These are phyloP conservation scores for Melozone crissalis DNA, from an alignment of 2,113 vertebrate species.

Conservation along the genomic window DNA sequence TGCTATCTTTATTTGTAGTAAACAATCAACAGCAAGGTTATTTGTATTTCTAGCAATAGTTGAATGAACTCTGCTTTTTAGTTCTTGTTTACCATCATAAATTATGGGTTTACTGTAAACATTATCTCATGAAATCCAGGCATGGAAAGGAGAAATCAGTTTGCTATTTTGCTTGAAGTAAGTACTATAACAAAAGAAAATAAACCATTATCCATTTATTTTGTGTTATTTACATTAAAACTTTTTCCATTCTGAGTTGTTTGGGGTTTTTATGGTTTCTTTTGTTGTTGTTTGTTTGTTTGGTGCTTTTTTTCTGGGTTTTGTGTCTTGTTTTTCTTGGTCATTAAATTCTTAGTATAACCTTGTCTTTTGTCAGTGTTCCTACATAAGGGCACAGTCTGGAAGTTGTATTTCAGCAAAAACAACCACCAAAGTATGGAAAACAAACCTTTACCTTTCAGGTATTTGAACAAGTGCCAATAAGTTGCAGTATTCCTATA, in stretches of 20 bases:
- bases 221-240: background rate
- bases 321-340: background rate
- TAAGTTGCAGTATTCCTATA: background rate
- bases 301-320: too few species aligned
- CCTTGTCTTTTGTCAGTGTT: background rate
- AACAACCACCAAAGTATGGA: background rate
- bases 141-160: background rate
- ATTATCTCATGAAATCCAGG: background rate
- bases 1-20: background rate
- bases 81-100: background rate
- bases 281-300: too few species aligned
- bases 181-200: background rate
- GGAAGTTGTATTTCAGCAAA: background rate
- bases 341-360: background rate
- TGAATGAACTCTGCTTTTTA: background rate
- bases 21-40: background rate
- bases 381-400: background rate
- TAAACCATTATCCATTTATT: background rate
- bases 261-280: background rate
- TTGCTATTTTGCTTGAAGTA: background rate
- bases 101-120: background rate
- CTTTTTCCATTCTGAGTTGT: background rate
- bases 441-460: background rate
- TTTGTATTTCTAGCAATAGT: background rate
- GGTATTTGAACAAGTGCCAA: background rate